These are phyloP conservation scores for Masticophis lateralis DNA, from an alignment of 2,797 vertebrate genomes.

Conservation along the genomic window DNA sequence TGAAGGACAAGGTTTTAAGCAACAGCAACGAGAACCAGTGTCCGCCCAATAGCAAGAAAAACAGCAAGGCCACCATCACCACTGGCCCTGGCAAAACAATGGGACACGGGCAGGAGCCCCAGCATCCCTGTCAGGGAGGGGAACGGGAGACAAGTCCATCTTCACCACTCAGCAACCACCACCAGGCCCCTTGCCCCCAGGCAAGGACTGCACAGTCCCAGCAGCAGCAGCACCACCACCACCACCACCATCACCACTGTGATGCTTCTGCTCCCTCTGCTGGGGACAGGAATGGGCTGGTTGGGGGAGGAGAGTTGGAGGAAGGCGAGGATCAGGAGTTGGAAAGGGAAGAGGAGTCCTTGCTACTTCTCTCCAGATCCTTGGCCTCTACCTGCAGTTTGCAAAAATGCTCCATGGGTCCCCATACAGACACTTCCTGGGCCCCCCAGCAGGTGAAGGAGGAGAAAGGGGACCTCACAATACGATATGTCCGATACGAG, in stretches of 20 bases:
- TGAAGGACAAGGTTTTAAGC: constrained; percentile 73
- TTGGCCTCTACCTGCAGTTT: constrained; percentile 73
- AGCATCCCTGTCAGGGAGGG: constrained; percentile 59
- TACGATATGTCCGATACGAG: constrained; percentile 95
- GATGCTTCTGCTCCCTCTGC: constrained; percentile 65
- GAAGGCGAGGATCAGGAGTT: constrained; percentile 59
- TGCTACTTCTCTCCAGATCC: constrained; percentile 71
- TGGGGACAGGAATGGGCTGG: constrained; percentile 70
- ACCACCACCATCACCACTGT: constrained; percentile 61
- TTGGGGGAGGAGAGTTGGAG: constrained; percentile 60
- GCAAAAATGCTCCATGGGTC: constrained; percentile 53
- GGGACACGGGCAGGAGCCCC: constrained; percentile 66
- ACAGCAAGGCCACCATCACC: background rate
- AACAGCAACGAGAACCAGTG: background rate
- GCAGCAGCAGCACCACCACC: constrained; percentile 46
- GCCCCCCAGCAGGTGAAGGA: constrained; percentile 11
- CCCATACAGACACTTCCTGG: constrained; percentile 66
- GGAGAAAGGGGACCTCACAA: constrained; percentile 79
- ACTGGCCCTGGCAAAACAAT: constrained; percentile 65
- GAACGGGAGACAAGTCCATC: constrained; percentile 59
- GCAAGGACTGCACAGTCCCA: constrained; percentile 62
- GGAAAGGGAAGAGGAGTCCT: constrained; percentile 63
- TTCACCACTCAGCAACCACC: constrained; percentile 56
- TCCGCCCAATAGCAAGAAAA: constrained; percentile 60
- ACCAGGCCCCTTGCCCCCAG: constrained; percentile 39